Evolutionary conservation across 2,888 invertebrate species (phyloP).

Genomic region (Heliconius ethilla): DNA sequence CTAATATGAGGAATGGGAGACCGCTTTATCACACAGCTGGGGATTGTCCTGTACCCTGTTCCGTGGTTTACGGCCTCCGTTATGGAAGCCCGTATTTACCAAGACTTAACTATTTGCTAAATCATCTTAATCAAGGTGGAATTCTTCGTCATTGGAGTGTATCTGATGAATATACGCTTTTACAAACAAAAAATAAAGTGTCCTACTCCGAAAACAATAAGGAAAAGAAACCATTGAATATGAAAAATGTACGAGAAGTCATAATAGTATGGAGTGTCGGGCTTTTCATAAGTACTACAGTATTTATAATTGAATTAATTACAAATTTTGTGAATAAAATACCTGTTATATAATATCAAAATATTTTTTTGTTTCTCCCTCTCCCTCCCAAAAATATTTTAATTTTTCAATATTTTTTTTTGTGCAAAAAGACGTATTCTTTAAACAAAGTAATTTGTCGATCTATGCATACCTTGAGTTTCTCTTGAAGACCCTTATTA

Average conservation of each 20-base stretch:
- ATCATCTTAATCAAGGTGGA: conserved; percentile 76
- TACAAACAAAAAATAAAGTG: conserved; percentile 49
- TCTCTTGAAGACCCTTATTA: conserved; percentile 85
- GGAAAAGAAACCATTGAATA: conserved; percentile 65
- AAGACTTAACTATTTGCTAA: conserved; percentile 71
- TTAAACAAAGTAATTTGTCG: not conserved
- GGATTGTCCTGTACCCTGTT: conserved; percentile 81
- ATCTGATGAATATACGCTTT: conserved; percentile 59
- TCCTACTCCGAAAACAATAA: conserved; percentile 52
- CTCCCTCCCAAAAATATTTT: not conserved
- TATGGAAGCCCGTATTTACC: conserved; percentile 82
- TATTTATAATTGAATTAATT: conserved; percentile 58
- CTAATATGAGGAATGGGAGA: conserved; percentile 66
- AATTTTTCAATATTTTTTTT: too few relatives aligned
- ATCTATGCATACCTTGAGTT: conserved; percentile 80
- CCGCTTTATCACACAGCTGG: conserved; percentile 74
- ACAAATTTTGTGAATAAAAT: conserved; percentile 45
- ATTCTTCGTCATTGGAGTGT: conserved; percentile 70
- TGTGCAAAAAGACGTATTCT: too few relatives aligned
- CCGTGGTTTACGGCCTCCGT: conserved; percentile 79
- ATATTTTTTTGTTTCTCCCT: not conserved
- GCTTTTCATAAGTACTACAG: conserved; percentile 54
- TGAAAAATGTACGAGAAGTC: conserved; percentile 74
- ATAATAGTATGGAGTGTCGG: conserved; percentile 64
- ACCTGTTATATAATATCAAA: not conserved